Conservation (phyloP, 2,888 invertebrate genomes). For the Toxonevra muliebris region DNA sequence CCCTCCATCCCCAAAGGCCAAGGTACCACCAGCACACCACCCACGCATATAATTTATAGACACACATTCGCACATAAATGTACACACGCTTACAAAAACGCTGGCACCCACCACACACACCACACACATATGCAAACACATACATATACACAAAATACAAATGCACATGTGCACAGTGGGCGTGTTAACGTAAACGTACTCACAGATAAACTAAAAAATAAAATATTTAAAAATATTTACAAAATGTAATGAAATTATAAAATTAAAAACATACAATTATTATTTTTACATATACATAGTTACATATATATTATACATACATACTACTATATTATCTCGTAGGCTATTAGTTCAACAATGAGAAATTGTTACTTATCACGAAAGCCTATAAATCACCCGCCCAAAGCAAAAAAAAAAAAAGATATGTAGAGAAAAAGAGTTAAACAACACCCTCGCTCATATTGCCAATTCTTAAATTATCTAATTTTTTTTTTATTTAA, state of each 20-base stretch:
- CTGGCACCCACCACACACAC: constrained; percentile 16
- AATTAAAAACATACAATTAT: no score
- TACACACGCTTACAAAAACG: constrained; percentile 19
- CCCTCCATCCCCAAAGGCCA: not conserved
- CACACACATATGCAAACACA: constrained; percentile 11
- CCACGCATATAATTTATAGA: constrained; percentile 22
- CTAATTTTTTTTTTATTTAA: constrained; percentile 33
- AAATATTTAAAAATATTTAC: not conserved
- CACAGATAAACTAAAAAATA: constrained; percentile 33
- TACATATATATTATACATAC: constrained; percentile 9
- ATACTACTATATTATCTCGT: constrained; percentile 20
- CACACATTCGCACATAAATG: constrained; percentile 29
- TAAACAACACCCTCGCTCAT: constrained; percentile 53
- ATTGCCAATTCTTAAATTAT: constrained; percentile 55
- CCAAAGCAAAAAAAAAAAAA: constrained; percentile 44
- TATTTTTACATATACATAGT: not conserved
- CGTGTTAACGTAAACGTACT: constrained; percentile 10
- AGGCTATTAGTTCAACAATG: constrained; percentile 37
- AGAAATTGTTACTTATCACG: constrained; percentile 46
- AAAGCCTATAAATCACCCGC: constrained; percentile 57
- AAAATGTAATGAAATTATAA: no score
- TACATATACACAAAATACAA: not conserved
- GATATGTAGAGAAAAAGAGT: constrained; percentile 24
- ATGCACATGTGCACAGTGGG: not conserved
- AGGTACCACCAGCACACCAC: constrained; percentile 13